These are phyloP conservation scores for Sylvia borin DNA, from an alignment of 2,797 vertebrate species.

Conservation along the genomic window DNA sequence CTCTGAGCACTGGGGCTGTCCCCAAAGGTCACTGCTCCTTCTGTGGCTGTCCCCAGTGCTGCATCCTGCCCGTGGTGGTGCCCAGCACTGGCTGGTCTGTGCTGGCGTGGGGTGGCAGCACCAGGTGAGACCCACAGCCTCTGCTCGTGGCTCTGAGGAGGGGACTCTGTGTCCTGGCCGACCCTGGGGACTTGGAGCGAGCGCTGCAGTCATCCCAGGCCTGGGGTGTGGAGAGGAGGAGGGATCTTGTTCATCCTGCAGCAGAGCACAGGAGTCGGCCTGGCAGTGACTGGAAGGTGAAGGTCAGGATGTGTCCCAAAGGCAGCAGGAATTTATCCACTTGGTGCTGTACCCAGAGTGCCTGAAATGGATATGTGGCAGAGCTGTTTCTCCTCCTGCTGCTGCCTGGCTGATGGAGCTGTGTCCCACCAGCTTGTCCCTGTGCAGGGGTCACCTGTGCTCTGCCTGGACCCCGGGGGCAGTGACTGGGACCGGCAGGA, in stretches of 20 bases:
- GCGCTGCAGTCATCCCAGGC: accelerated
- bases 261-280: accelerated
- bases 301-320: not conserved
- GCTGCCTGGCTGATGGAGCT: not conserved
- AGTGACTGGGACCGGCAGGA: not conserved
- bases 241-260: accelerated
- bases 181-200: accelerated
- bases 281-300: not conserved
- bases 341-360: not conserved
- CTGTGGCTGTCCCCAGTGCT: accelerated
- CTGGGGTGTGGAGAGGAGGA: not conserved
- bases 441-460: accelerated
- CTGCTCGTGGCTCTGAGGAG: not conserved
- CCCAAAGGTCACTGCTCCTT: accelerated
- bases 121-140: accelerated
- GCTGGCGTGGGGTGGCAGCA: not conserved
- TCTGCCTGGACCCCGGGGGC: not conserved
- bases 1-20: accelerated
- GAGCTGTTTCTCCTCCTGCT: not conserved
- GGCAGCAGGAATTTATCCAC: not conserved
- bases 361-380: not conserved
- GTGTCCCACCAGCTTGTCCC: not conserved
- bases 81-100: accelerated
- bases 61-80: accelerated
- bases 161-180: not conserved